phyloP scores from a whole-genome alignment of 2,888 invertebrate species.

The Agriopis aurantiaria region DNA sequence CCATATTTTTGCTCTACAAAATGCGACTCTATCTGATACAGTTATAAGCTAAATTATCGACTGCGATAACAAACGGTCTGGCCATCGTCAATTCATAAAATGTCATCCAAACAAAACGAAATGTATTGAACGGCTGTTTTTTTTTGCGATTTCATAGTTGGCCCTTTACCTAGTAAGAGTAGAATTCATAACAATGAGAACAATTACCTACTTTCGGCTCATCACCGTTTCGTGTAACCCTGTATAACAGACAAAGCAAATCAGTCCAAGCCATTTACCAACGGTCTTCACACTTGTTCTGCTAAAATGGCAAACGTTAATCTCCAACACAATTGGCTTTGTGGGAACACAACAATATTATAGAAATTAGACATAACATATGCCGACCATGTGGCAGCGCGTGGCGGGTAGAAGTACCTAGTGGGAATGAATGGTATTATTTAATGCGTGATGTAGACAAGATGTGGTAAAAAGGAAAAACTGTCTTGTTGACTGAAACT shows the following conservation, averaged over 20 bases:
- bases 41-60: too few relatives aligned
- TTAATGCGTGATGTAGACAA: neutral
- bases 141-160: too few relatives aligned
- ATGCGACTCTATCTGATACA: too few relatives aligned
- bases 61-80: too few relatives aligned
- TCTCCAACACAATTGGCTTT: conserved; percentile 48
- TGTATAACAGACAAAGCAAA: neutral
- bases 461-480: neutral
- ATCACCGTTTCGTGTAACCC: too few relatives aligned
- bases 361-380: conserved; percentile 67
- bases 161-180: too few relatives aligned
- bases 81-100: too few relatives aligned
- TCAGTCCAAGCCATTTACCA: conserved; percentile 24
- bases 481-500: neutral
- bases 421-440: conserved; percentile 11
- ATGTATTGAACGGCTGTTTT: too few relatives aligned
- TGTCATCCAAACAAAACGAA: too few relatives aligned
- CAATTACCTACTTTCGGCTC: too few relatives aligned
- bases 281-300: conserved; percentile 35
- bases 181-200: too few relatives aligned
- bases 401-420: conserved; percentile 34
- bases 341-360: conserved; percentile 57
- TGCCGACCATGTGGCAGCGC: conserved; percentile 73
- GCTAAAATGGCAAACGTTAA: conserved; percentile 35
- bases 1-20: too few relatives aligned